Evolutionary conservation across 2,888 invertebrate genomes (phyloP).

Genomic region (Isoperla grammatica): DNA sequence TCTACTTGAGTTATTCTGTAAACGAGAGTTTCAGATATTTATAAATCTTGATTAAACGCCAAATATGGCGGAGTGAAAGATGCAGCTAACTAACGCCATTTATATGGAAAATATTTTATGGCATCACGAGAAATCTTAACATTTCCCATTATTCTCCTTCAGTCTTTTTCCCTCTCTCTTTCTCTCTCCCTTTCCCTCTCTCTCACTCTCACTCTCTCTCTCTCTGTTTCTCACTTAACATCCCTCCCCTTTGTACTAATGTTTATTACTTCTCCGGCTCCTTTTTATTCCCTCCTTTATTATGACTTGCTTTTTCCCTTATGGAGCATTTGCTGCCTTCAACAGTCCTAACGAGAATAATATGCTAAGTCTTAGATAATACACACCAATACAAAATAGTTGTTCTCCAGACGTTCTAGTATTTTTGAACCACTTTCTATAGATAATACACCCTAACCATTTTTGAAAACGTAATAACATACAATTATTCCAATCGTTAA

Average conservation of each 20-base stretch:
- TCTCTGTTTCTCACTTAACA: not conserved
- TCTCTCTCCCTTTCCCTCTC: not conserved
- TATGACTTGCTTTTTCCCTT: slow-evolving; percentile 26
- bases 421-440: too few relatives aligned
- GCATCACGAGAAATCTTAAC: not conserved
- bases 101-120: slow-evolving; percentile 6
- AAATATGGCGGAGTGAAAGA: not conserved
- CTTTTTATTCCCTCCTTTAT: slow-evolving; percentile 22
- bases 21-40: too few relatives aligned
- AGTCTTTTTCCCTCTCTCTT: not conserved
- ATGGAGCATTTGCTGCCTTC: slow-evolving; percentile 22
- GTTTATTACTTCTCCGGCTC: slow-evolving; percentile 22
- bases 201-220: not conserved
- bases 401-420: too few relatives aligned
- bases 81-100: not conserved
- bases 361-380: not conserved
- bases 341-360: not conserved
- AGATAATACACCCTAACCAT: too few relatives aligned
- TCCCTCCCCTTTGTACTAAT: slow-evolving; percentile 16
- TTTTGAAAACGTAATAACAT: too few relatives aligned
- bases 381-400: not conserved
- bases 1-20: too few relatives aligned
- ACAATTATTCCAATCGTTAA: too few relatives aligned
- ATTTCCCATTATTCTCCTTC: not conserved
- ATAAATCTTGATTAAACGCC: not conserved